Conservation (phyloP, 2,797 vertebrate genomes). For the Megaceryle alcyon region DNA sequence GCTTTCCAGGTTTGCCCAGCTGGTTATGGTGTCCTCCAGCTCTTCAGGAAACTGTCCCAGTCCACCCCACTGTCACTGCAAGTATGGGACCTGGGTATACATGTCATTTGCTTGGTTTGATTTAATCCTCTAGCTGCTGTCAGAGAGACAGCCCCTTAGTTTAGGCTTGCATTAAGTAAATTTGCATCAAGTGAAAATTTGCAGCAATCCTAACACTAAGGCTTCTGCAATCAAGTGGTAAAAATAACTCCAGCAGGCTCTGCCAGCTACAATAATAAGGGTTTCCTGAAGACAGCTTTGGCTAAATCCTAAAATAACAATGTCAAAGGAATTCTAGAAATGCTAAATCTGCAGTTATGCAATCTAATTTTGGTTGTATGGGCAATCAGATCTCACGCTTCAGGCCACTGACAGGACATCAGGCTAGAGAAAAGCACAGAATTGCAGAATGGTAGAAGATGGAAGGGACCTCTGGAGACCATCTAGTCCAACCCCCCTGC, state of each 20-base stretch:
- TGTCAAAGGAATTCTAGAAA: constrained; percentile 32
- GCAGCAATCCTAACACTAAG: background rate
- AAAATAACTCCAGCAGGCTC: constrained; percentile 20
- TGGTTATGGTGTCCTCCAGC: background rate
- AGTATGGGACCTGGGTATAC: background rate
- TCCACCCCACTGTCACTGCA: fast-evolving
- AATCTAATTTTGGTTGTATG: background rate
- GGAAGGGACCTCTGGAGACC: background rate
- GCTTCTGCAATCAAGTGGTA: constrained; percentile 28
- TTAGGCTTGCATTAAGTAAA: background rate
- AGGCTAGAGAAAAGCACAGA: background rate
- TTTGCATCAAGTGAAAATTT: background rate
- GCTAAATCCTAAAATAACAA: constrained; percentile 48
- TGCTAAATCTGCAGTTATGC: constrained; percentile 28
- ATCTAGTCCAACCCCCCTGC: background rate
- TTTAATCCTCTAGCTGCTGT: background rate
- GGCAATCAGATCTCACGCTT: background rate
- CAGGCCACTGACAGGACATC: background rate
- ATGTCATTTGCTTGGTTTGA: background rate
- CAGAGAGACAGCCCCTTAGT: background rate
- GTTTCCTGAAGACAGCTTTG: constrained; percentile 30
- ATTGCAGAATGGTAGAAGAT: too few relatives aligned
- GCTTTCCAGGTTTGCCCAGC: background rate
- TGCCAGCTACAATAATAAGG: constrained; percentile 46
- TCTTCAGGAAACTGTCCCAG: background rate